phyloP scores from a whole-genome alignment of 2,888 invertebrate genomes.

The Danaus chrysippus region DNA sequence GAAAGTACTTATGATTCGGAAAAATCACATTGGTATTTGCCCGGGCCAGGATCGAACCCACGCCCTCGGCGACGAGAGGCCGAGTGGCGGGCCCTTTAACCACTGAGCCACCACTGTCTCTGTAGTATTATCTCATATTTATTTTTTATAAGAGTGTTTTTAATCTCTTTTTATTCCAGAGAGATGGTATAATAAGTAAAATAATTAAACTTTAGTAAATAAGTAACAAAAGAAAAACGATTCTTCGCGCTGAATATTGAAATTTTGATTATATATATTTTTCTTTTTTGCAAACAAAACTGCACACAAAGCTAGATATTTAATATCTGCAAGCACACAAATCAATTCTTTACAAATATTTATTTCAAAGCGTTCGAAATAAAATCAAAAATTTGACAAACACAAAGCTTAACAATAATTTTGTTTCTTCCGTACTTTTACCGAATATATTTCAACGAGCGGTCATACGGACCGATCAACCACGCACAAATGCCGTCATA shows the following conservation, averaged over 20 bases:
- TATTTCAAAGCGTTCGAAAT: background rate
- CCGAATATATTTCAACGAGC: background rate
- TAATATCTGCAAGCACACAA: too few species aligned
- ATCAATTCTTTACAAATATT: background rate
- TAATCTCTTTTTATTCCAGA: too few species aligned
- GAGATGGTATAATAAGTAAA: too few species aligned
- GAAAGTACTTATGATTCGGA: too few species aligned
- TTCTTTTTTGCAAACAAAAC: too few species aligned
- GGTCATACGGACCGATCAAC: background rate
- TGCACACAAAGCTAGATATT: too few species aligned
- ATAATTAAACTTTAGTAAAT: too few species aligned
- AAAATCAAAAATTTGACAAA: background rate
- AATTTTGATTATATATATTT: too few species aligned
- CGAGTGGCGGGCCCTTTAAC: constrained; percentile 63
- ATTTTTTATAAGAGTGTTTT: background rate
- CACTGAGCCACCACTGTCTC: constrained; percentile 80
- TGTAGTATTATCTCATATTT: constrained; percentile 38
- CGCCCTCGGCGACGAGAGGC: too few species aligned
- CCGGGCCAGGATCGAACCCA: too few species aligned
- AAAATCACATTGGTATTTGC: too few species aligned
- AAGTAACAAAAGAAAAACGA: too few species aligned
- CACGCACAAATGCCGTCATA: background rate
- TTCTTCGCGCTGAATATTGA: background rate
- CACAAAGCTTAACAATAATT: background rate
- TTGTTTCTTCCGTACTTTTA: background rate